Conservation (phyloP, 2,113 vertebrate genomes). For the Periophthalmus modestus region DNA sequence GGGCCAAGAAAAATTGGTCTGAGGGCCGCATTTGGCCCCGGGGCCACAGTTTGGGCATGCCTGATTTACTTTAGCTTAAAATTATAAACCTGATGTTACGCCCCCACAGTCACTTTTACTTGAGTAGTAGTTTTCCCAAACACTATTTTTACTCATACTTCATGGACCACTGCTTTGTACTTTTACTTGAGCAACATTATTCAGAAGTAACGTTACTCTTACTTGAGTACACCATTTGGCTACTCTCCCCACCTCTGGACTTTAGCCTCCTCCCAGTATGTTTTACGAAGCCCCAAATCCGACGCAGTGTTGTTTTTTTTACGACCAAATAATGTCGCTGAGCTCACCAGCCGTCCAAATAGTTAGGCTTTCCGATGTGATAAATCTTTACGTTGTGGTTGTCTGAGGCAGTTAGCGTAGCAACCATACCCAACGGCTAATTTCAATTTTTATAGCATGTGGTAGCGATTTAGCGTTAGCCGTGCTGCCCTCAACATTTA, state of each 20-base stretch:
- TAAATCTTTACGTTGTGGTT: constrained; percentile 37
- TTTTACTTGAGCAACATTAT: too few relatives aligned
- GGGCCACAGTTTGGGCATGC: too few relatives aligned
- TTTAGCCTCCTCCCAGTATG: constrained; percentile 19
- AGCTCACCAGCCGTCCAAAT: constrained; percentile 13
- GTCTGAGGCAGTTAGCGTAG: constrained; percentile 46
- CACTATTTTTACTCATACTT: too few relatives aligned
- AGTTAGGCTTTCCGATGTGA: constrained; percentile 18
- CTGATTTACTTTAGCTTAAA: too few relatives aligned
- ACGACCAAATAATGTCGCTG: constrained; percentile 26
- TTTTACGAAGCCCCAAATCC: constrained; percentile 35
- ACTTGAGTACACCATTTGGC: too few relatives aligned
- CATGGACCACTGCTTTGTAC: too few relatives aligned
- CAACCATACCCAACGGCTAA: neutral
- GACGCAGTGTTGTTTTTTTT: constrained; percentile 29
- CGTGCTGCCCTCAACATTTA: constrained; percentile 23
- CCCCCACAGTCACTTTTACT: too few relatives aligned
- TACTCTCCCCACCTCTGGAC: neutral
- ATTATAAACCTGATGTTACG: too few relatives aligned
- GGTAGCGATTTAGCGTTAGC: constrained; percentile 42
- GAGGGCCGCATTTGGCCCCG: too few relatives aligned
- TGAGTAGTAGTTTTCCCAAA: too few relatives aligned
- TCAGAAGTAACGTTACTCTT: too few relatives aligned
- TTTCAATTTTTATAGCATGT: constrained; percentile 36
- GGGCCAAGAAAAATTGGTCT: too few relatives aligned